A percentile compares a stretch with the other conserved stretches of the same genome.
phyloP scores from a whole-genome alignment of 2,113 vertebrate species.

The Albula goreensis region DNA sequence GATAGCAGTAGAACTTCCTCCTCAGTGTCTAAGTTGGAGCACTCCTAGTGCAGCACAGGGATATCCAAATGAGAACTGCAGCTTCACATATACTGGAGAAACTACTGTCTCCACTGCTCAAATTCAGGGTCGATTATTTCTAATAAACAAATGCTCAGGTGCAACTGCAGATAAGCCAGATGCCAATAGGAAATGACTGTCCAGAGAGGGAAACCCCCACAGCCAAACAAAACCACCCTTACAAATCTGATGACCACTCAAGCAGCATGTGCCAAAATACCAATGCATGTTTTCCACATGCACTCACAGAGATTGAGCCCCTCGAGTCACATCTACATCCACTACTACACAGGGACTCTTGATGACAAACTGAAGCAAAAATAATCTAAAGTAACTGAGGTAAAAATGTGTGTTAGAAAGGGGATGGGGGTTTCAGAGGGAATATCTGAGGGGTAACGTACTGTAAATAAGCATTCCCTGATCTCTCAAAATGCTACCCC shows the following conservation, averaged over 20 bases:
- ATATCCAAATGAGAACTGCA: conserved; percentile 1
- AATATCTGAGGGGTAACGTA: neutral
- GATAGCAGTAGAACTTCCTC: conserved; percentile 49
- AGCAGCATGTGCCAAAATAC: no score
- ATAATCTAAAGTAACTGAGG: neutral
- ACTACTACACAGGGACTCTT: neutral
- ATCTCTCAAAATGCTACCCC: neutral
- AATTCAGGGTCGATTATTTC: no score
- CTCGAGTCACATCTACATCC: neutral
- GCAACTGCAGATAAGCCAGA: no score
- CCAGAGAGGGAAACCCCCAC: no score
- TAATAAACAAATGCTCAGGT: no score
- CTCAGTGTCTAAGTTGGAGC: neutral
- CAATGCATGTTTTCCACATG: no score
- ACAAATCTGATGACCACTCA: no score
- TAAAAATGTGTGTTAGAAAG: neutral
- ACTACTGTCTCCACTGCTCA: no score
- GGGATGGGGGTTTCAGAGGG: neutral
- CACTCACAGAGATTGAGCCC: no score
- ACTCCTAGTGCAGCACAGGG: neutral
- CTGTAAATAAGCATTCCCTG: neutral
- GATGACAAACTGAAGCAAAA: neutral
- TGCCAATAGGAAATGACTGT: no score
- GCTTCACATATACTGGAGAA: conserved; percentile 1
- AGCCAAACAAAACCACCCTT: no score